phyloP scores from a whole-genome alignment of 2,888 invertebrate genomes.

The Drosophila pseudotalamancana region DNA sequence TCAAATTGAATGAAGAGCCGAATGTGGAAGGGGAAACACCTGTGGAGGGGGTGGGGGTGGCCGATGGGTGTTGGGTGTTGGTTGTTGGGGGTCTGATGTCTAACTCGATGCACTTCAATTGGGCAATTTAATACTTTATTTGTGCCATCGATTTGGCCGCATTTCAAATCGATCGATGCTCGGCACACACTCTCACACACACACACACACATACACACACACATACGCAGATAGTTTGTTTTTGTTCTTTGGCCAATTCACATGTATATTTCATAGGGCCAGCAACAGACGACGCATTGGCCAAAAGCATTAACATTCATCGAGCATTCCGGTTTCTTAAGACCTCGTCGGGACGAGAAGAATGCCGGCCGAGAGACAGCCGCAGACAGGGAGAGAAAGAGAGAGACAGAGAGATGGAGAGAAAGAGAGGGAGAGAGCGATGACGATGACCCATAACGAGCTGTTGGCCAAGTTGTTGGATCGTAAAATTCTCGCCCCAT shows the following conservation, averaged over 20 bases:
- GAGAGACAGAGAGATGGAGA: background rate
- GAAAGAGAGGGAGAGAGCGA: conserved; percentile 8
- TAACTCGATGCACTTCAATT: conserved; percentile 35
- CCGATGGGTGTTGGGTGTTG: no score
- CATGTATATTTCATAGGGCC: conserved; percentile 40
- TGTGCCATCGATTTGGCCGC: conserved; percentile 68
- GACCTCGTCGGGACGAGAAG: conserved; percentile 27
- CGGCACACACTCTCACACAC: background rate
- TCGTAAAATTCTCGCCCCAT: conserved; percentile 49
- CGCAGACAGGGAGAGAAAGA: no score
- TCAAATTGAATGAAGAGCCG: conserved; percentile 9
- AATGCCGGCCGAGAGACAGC: conserved; percentile 30
- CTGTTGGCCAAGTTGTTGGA: conserved; percentile 29
- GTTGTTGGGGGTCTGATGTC: background rate
- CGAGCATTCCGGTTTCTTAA: conserved; percentile 53
- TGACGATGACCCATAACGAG: conserved; percentile 54
- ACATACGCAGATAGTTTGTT: background rate
- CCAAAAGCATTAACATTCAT: conserved; percentile 51
- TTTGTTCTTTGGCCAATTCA: conserved; percentile 19
- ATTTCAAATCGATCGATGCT: conserved; percentile 52
- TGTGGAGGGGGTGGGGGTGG: background rate
- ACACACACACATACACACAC: no score
- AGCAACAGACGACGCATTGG: conserved; percentile 23
- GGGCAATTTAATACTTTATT: conserved; percentile 64
- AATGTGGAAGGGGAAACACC: background rate